Base-by-base conservation (phyloP, 2,113 vertebrate genomes). In the Periophthalmus modestus region DNA sequence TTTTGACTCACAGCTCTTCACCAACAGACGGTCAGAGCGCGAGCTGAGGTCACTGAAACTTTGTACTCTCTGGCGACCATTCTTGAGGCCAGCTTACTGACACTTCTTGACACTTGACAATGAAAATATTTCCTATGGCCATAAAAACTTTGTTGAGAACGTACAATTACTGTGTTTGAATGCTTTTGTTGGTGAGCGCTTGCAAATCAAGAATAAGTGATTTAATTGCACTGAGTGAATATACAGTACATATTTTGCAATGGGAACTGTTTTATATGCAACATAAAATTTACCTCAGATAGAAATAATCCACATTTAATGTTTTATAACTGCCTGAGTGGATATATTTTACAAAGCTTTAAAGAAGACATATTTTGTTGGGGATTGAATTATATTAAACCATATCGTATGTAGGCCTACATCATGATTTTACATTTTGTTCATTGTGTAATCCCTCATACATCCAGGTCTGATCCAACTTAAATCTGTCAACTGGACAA, bases 1-100 rank as follows among this genome's bases (percentile, higher is more conserved):
- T 78, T n/a, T 18, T 62, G 24, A 19, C 68, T 2, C 61, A 70
- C 33, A 18, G 59, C 52, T 16, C 18, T 2, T 36, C 71, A 12
- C 33, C 84, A n/a, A 85, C 88, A 88, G 90, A 87, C 55, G 62
- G 33, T 66, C 75, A 85, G 72, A 70, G 76, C 18, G 43, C 75
- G 48, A 93, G 91, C 88, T 93, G 93, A 92, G 69, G 46, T 74
- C 63, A 68, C 19, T n/a, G 63, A 12, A 6, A n/a, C 46, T 23
- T 66, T 28, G 62, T 77, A 85, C 80, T 82, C 69, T 68, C n/a
- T 36, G 54, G 68, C 36, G 50, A 73, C 61, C 47, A 43, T 13
- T 69, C 47, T 72, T 47, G 13, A 33, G 54, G 57, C 68, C 10
- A 9, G 7, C 39, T 66, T 11, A 47, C 46, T 43, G 55, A 61